These are phyloP conservation scores for Linurgus olivaceus DNA, from an alignment of 2,797 vertebrate genomes.

Conservation along the genomic window DNA sequence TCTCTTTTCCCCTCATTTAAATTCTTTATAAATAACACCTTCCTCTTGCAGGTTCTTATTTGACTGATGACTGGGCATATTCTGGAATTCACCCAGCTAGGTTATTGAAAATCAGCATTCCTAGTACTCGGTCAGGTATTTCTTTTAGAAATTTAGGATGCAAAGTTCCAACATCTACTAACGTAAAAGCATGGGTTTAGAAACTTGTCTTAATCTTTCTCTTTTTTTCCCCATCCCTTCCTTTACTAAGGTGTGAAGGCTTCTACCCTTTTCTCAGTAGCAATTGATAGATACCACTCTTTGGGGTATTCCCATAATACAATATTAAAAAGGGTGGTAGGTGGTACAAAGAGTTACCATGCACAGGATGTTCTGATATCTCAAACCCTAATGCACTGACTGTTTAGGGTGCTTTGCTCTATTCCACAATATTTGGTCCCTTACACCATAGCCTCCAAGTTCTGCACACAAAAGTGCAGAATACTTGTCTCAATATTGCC, in stretches of 20 bases:
- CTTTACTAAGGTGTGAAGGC: not conserved
- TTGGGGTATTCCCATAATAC: not conserved
- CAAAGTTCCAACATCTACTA: not conserved
- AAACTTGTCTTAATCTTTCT: not conserved
- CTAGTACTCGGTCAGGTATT: not conserved
- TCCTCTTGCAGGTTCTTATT: not conserved
- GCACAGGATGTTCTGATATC: not conserved
- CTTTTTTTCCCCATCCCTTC: rapidly evolving
- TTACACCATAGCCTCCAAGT: not conserved
- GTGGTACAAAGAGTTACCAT: not conserved
- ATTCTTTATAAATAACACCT: not conserved
- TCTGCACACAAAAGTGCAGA: not conserved
- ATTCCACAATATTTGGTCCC: not conserved
- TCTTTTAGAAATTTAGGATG: not conserved
- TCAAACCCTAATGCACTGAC: not conserved
- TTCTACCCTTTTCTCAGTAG: not conserved
- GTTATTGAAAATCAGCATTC: not conserved
- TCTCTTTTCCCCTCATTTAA: not conserved
- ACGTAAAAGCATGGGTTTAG: not conserved
- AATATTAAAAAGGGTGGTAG: not conserved
- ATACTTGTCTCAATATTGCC: not conserved
- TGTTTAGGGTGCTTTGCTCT: not conserved
- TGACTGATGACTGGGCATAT: not conserved
- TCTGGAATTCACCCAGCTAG: not conserved
- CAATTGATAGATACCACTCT: not conserved